Percentiles rank a stretch among this genome's conserved stretches.
phyloP scores from a whole-genome alignment of 2,888 invertebrate species.

The Nephrocerus scutellatus region DNA sequence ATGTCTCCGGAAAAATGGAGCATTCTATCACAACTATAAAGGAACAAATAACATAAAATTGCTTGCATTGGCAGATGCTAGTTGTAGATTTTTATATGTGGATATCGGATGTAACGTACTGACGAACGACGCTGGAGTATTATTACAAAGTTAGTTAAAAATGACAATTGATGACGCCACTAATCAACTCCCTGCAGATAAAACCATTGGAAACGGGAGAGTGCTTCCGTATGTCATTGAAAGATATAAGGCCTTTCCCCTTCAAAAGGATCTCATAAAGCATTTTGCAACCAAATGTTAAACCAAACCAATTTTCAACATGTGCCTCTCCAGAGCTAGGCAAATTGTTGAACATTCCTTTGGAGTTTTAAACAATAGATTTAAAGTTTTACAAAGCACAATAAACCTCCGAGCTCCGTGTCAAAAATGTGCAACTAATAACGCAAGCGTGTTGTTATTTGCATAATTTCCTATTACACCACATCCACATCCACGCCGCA shows the following conservation, averaged over 20 bases:
- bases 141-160: constrained; percentile 1
- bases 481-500: no score
- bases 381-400: no score
- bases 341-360: no score
- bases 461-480: no score
- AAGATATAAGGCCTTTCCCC: constrained; percentile 7
- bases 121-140: constrained; percentile 9
- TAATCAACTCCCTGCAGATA: constrained; percentile 7
- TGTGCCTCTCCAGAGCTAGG: no score
- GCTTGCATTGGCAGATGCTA: constrained; percentile 6
- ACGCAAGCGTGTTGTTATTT: no score
- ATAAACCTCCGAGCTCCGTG: no score
- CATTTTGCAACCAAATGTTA: no score
- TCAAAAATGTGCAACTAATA: no score
- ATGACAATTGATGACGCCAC: constrained; percentile 2
- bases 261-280: constrained; percentile 5
- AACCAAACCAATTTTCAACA: no score
- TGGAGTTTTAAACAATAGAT: no score
- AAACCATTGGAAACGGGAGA: constrained; percentile 7
- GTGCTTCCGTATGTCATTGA: constrained; percentile 7
- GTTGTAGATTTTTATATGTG: constrained; percentile 8
- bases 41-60: constrained; percentile 7
- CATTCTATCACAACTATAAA: constrained; percentile 6
- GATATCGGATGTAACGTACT: constrained; percentile 11
- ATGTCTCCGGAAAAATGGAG: constrained; percentile 2